Base-by-base conservation (phyloP, 2,797 vertebrate genomes). In the Gallinago stenura region DNA sequence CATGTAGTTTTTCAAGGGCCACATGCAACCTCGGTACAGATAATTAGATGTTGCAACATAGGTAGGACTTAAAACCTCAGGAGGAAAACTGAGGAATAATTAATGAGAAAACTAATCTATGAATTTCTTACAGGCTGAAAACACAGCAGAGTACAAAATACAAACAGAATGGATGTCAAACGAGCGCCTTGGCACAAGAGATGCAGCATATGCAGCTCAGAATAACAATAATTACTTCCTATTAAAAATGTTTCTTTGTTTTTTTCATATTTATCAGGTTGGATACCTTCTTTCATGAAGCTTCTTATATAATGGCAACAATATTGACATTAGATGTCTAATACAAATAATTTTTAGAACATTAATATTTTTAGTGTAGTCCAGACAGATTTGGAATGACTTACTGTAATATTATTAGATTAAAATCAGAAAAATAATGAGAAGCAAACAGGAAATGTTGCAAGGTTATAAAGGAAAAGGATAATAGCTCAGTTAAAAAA, bases 211-310 rank as follows among this genome's bases (percentile, higher is more conserved):
- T 10, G 26, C 28, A 65, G 30, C 39, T 80, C 43, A 70, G 20
- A 75, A 37, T 10, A 56, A 72, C 26, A 78, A 12, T 39, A 65
- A 87, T 15, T 51, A 13, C 24, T 62, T 75, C 30, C 20, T 39
- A 33, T n/a, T 73, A 73, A 83, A 94, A 83, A 80, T 31, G 12
- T 24, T 91, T 57, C 25, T 87, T 76, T 68, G 22, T n/a, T 78
- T 70, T 33, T 84, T 90, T 70, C 60, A 66, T 8, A 45, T 70
- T 73, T 72, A 54, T 17, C 20, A 30, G 24, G 33, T 80, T 41
- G 60, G 58, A 80, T 19, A 35, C 26, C 0, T 3, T 62, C 62
- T 68, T 82, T 64, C 48, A 35, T 51, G 60, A 65, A 57, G 46
- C 14, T 19, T 54, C 33, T 66, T 35, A 33, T 5, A 77, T 19